phyloP scores from a whole-genome alignment of 2,113 vertebrate genomes.

The Oryzias curvinotus region DNA sequence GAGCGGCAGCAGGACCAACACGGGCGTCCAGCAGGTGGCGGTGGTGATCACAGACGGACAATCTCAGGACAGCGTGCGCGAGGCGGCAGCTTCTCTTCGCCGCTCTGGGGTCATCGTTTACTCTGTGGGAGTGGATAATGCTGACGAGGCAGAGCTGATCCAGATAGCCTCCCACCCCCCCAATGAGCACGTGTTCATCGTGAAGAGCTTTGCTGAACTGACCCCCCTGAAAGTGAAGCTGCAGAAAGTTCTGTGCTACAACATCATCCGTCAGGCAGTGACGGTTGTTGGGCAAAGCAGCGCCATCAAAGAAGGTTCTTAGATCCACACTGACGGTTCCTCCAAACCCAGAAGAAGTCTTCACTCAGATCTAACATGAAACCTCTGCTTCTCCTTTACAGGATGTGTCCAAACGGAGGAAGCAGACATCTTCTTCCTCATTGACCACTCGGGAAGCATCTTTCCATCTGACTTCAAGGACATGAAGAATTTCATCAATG shows the following conservation, averaged over 20 bases:
- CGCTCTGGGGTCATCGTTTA: slow-evolving; percentile 74
- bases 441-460: slow-evolving; percentile 85
- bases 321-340: too few species aligned
- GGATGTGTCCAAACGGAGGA: slow-evolving; percentile 80
- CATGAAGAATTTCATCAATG: slow-evolving; percentile 83
- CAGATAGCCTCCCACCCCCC: slow-evolving; percentile 80
- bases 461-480: slow-evolving; percentile 69
- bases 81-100: slow-evolving; percentile 69
- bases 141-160: slow-evolving; percentile 53
- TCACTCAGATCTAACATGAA: background rate
- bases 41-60: slow-evolving; percentile 80
- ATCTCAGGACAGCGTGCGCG: slow-evolving; percentile 74
- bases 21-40: slow-evolving; percentile 78
- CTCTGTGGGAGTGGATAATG: slow-evolving; percentile 72
- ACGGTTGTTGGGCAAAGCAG: slow-evolving; percentile 1
- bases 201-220: slow-evolving; percentile 77
- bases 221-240: slow-evolving; percentile 63
- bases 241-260: slow-evolving; percentile 75
- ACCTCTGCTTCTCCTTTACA: slow-evolving; percentile 48
- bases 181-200: slow-evolving; percentile 62
- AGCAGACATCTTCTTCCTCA: slow-evolving; percentile 87
- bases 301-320: slow-evolving; percentile 74
- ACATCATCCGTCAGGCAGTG: slow-evolving; percentile 47
- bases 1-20: slow-evolving; percentile 68
- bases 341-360: background rate